Evolutionary conservation across 2,113 vertebrate species (phyloP).

Genomic region (Gasterosteus aculeatus): DNA sequence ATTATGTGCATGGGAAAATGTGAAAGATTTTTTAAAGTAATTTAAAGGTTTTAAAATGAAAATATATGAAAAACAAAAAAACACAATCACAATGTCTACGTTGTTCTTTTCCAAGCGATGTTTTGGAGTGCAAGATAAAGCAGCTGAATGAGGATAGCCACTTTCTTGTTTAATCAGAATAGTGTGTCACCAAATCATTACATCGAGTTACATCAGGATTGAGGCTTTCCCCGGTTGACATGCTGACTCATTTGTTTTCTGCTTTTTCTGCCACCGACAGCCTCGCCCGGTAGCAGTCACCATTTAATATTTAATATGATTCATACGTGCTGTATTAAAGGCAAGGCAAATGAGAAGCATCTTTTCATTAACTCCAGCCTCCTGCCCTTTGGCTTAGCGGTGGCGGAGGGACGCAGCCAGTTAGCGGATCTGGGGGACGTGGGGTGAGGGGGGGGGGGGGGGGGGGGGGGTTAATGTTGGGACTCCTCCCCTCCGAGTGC

Average conservation of each 20-base stretch:
- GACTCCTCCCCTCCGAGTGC: slow-evolving; percentile 56
- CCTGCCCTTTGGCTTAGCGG: slow-evolving; percentile 14
- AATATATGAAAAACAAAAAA: background rate
- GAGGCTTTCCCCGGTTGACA: slow-evolving; percentile 50
- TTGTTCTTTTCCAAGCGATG: no score
- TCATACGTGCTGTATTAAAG: background rate
- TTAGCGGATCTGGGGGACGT: slow-evolving; percentile 19
- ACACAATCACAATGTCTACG: background rate
- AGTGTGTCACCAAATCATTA: slow-evolving; percentile 44
- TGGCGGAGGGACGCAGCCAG: slow-evolving; percentile 30
- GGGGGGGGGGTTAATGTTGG: slow-evolving; percentile 7
- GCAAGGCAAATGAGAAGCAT: background rate
- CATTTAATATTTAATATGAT: slow-evolving; percentile 9
- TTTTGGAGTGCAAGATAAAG: background rate
- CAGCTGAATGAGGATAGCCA: background rate
- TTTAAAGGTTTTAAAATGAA: background rate
- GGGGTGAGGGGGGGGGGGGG: background rate
- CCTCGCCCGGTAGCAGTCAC: slow-evolving; percentile 39
- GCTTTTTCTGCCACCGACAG: slow-evolving; percentile 16
- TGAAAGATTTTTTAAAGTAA: slow-evolving; percentile 8
- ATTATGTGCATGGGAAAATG: slow-evolving; percentile 27
- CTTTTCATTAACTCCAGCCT: slow-evolving; percentile 9
- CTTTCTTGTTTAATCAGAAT: slow-evolving; percentile 69
- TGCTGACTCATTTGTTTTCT: slow-evolving; percentile 38
- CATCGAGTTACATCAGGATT: slow-evolving; percentile 52